A percentile compares a stretch with the other conserved stretches of the same genome.
Conservation (phyloP, 2,797 vertebrate genomes). For the Melanogrammus aeglefinus region DNA sequence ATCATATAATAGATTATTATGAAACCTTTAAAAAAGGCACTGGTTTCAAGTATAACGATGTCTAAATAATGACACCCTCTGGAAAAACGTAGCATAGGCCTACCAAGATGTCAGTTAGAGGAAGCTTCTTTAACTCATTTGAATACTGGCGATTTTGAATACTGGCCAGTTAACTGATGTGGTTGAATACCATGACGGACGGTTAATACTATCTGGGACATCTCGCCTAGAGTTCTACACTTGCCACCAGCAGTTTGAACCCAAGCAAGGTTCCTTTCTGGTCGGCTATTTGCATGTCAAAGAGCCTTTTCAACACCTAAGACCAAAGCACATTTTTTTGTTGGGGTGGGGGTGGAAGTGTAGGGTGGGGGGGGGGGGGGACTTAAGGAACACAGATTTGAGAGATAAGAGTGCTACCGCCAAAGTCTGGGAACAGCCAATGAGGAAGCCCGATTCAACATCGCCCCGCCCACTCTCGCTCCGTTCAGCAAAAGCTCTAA, state of each 20-base stretch:
- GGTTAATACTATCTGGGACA: neutral
- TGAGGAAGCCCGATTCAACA: conserved; percentile 32
- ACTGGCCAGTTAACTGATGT: neutral
- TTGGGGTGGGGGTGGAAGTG: conserved; percentile 13
- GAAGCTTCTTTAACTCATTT: neutral
- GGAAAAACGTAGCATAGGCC: neutral
- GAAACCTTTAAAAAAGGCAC: neutral
- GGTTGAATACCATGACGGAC: neutral
- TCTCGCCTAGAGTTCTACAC: neutral
- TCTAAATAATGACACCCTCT: neutral
- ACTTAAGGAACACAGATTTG: conserved; percentile 49
- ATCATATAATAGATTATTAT: neutral
- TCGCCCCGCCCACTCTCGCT: conserved; percentile 2
- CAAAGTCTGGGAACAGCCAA: conserved; percentile 23
- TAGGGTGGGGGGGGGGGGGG: conserved; percentile 26
- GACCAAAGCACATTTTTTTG: conserved; percentile 51
- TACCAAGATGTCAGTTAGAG: neutral
- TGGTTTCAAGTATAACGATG: too few relatives aligned
- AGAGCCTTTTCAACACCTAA: conserved; percentile 59
- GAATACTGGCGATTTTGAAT: neutral
- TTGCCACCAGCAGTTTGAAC: conserved; percentile 23
- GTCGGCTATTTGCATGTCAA: conserved; percentile 66
- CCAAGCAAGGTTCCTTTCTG: conserved; percentile 52
- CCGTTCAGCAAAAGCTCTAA: conserved; percentile 40
- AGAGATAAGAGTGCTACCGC: conserved; percentile 60